Conservation (phyloP, 1,140 invertebrate genomes). For the Camponotus pennsylvanicus region DNA sequence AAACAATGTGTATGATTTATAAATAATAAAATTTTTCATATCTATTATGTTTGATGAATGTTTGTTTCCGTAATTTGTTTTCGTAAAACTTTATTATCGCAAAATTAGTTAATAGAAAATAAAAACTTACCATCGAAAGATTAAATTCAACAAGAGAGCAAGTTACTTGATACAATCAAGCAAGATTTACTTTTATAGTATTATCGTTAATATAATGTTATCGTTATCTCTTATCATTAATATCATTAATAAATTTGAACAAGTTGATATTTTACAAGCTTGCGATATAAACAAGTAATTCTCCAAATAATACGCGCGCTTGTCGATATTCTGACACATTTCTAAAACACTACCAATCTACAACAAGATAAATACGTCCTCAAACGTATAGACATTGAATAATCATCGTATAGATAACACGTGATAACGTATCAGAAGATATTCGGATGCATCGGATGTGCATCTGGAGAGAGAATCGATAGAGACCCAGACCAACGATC, state of each 20-base stretch:
- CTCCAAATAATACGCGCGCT: background rate
- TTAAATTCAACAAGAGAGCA: background rate
- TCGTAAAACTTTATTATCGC: background rate
- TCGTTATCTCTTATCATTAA: background rate
- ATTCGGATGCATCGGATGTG: background rate
- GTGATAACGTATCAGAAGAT: conserved; percentile 54
- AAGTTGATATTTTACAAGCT: background rate
- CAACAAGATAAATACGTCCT: background rate
- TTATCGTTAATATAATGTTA: background rate
- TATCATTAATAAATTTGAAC: background rate
- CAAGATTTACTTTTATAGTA: background rate
- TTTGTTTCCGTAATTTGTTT: background rate
- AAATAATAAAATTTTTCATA: background rate
- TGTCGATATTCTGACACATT: background rate
- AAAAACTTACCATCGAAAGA: background rate
- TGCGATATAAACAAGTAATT: background rate
- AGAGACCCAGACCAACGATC: background rate
- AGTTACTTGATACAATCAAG: background rate
- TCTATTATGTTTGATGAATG: background rate
- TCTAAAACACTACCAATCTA: background rate
- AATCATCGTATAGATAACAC: conserved; percentile 5
- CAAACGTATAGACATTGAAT: too few relatives aligned
- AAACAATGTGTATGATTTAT: background rate
- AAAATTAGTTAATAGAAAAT: background rate
- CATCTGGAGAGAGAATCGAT: background rate